These are phyloP conservation scores for Loriculus beryllinus DNA, from an alignment of 2,797 vertebrate genomes.

Conservation along the genomic window DNA sequence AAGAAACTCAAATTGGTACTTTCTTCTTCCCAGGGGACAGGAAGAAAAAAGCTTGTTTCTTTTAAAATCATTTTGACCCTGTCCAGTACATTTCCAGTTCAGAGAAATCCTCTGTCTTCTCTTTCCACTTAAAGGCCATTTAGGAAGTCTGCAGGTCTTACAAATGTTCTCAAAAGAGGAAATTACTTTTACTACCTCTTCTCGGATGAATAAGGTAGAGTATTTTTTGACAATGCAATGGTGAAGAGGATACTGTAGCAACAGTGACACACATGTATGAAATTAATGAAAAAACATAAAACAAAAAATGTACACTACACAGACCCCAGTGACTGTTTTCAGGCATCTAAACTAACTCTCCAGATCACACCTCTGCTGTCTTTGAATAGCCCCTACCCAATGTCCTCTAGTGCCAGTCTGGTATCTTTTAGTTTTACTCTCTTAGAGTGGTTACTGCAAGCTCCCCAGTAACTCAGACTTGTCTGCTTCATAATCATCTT, in stretches of 20 bases:
- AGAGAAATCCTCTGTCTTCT: neutral
- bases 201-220: neutral
- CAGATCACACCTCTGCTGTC: constrained; percentile 55
- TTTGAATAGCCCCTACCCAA: neutral
- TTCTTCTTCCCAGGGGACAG: neutral
- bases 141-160: neutral
- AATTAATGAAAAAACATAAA: constrained; percentile 53
- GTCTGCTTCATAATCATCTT: neutral
- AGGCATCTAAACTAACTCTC: constrained; percentile 57
- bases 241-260: constrained; percentile 42
- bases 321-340: constrained; percentile 17
- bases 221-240: neutral
- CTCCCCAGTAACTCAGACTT: neutral
- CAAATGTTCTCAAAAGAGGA: neutral
- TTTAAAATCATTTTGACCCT: neutral
- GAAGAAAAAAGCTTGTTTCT: neutral
- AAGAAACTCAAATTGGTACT: neutral
- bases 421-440: neutral
- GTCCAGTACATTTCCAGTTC: neutral
- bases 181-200: neutral
- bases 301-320: constrained; percentile 38
- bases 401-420: neutral
- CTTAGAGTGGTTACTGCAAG: neutral
- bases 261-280: constrained; percentile 44
- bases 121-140: neutral